Conservation (phyloP, 2,888 invertebrate genomes). For the Eristalis pertinax region DNA sequence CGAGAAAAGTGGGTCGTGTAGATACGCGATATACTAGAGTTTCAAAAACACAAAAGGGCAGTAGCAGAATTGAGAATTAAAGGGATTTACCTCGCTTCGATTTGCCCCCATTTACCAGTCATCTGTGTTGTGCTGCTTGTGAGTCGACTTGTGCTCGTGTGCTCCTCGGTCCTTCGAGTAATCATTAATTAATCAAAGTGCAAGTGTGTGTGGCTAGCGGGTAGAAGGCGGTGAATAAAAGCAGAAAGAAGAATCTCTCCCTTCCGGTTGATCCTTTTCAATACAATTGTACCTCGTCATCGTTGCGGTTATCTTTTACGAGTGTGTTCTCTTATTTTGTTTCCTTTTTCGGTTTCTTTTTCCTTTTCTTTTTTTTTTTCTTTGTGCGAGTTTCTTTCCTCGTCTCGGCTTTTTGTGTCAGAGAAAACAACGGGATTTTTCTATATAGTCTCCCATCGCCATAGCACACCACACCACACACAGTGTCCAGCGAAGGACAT, state of each 20-base stretch:
- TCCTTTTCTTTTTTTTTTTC: not conserved
- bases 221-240: slow-evolving; percentile 29
- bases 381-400: not conserved
- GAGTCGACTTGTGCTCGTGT: not conserved
- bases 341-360: not conserved
- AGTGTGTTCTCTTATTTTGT: not conserved
- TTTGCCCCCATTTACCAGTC: slow-evolving; percentile 23
- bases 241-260: slow-evolving; percentile 37
- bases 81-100: slow-evolving; percentile 14
- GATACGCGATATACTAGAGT: slow-evolving; percentile 45
- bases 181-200: slow-evolving; percentile 71
- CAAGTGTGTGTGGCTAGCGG: slow-evolving; percentile 52
- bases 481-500: slow-evolving; percentile 25
- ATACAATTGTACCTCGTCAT: slow-evolving; percentile 19
- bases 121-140: not conserved
- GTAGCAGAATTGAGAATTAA: slow-evolving; percentile 11
- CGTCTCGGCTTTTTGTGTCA: not conserved
- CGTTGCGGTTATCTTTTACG: not conserved
- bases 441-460: not conserved
- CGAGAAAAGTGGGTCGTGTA: slow-evolving; percentile 19
- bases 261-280: slow-evolving; percentile 66
- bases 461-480: not conserved
- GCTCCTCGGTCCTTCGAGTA: slow-evolving; percentile 1
- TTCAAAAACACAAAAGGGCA: slow-evolving; percentile 33
- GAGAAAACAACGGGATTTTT: not conserved